Evolutionary conservation across 2,888 invertebrate species (phyloP), one percentile per base, ranked within the genome.

Genomic region (Stegophylla sp.): DNA sequence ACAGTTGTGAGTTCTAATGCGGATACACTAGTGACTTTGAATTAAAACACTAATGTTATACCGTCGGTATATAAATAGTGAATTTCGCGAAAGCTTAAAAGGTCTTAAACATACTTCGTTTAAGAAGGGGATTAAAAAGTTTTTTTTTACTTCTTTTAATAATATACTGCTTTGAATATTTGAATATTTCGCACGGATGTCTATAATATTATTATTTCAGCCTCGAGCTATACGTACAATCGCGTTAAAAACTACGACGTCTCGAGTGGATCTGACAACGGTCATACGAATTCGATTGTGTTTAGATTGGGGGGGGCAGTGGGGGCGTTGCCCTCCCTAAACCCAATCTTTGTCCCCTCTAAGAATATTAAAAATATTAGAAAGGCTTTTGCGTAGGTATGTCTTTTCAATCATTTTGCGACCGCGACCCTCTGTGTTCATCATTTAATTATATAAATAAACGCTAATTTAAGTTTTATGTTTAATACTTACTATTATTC

Each of bases 1-100:
- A 75, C 74, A 64, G 48, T 74, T 63, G 74, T 51, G 74, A 74
- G 63, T 75, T 75, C 63, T 75, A 75, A 75, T 75, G 63, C 63
- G 63, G n/a, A n/a, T n/a, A 74, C 48, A 74, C 48, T 63, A 61
- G 61, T 63, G 74, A 74, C 28, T 74, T 63, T 48, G 28, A 74
- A 74, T 74, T 63, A 61, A 74, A 74, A 73, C 3, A 61, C 73
- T 43, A 61, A 63, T 48, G 74, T 63, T 48, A 45, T 45, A 17
- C 59, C 61, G 3, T 61, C 48, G 73, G 45, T 34, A 34, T 34
- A 34, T 74, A 74, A 74, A 75, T 64, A 51, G 15, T 23, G 63
- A 51, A 63, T 75, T 64, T 41, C 23, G 34, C 28, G 41, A 63
- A 63, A 34, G 74, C 48, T 63, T 75, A 51, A 34, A 41, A 41